Evolutionary conservation across 2,113 vertebrate species (phyloP), one percentile per base, ranked within the genome.

Genomic region (Rhagologus leucostigma): DNA sequence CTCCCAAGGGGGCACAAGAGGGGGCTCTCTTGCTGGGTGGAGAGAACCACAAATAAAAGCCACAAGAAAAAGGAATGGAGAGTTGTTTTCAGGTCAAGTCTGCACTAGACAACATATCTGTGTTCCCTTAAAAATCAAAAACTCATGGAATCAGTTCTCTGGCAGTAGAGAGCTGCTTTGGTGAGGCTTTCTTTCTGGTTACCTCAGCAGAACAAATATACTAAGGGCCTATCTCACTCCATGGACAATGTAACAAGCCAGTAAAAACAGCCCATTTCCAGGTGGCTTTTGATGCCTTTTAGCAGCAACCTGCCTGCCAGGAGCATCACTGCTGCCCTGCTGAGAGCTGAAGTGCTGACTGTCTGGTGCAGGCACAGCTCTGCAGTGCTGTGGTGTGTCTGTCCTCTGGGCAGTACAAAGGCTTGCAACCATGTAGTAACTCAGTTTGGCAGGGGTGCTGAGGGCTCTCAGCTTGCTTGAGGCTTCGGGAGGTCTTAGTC

Each of bases 401-500:
- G 27, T 60, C 56, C 65, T 84, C 53, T 1, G 3, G 53, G 29
- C 1, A 1, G 4, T 16, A 42, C 1, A 7, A 13, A 0, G 6
- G 6, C 50, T 55, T 73, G 50, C 81, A 74, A 50, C 65, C 37
- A 11, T 1, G 19, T 4, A 22, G 14, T 39, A 29, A 64, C 57
- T 86, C 67, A 64, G 35, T 37, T 39, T 14, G 2, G 44, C 32
- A 23, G 53, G 29, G 18, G 3, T 79, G 57, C 65, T 27, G 64
- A 55, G 56, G n/a, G 52, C 24, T 84, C 44, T 63, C 46, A 8
- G 32, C 35, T 69, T 65, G 32, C 67, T 17, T 22, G 55, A 55
- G 56, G 59, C 41, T 84, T 81, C 33, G 30, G 46, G 7, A 89
- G 32, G 42, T 63, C 53, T 89, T 47, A 75, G 44, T 75, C 32